Percentiles rank a stretch among this genome's conserved stretches.
Conservation (phyloP, 2,888 invertebrate genomes). For the Vesta saturnalis region DNA sequence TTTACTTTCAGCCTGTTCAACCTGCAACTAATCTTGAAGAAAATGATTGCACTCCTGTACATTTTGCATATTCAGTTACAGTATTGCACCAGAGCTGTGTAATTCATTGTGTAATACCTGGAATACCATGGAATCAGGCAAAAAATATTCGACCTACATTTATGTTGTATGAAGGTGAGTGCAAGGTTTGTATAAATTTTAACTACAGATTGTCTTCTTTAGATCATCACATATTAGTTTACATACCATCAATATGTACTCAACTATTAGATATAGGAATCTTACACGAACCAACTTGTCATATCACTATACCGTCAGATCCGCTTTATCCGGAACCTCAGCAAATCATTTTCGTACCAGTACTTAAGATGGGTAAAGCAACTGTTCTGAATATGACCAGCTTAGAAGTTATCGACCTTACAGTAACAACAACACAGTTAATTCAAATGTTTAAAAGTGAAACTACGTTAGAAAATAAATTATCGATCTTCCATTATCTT, state of each 20-base stretch:
- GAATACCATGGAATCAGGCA: conserved; percentile 81
- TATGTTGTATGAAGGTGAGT: conserved; percentile 70
- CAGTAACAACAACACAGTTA: conserved; percentile 73
- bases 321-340: conserved; percentile 75
- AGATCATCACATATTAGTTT: conserved; percentile 85
- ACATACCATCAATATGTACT: conserved; percentile 84
- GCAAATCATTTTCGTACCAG: conserved; percentile 68
- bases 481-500: conserved; percentile 85
- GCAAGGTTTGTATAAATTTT: too few species aligned
- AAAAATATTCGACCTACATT: conserved; percentile 81
- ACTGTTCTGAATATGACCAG: conserved; percentile 75
- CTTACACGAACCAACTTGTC: conserved; percentile 85
- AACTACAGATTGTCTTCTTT: conserved; percentile 46
- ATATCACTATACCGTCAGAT: conserved; percentile 74
- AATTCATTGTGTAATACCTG: conserved; percentile 83
- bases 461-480: conserved; percentile 74
- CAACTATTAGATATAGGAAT: conserved; percentile 87
- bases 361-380: conserved; percentile 67
- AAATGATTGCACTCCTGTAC: conserved; percentile 71
- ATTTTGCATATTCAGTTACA: conserved; percentile 87
- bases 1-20: conserved; percentile 65
- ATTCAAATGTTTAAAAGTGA: conserved; percentile 75
- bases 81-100: conserved; percentile 85
- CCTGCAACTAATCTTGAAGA: conserved; percentile 64
- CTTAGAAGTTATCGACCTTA: conserved; percentile 75